A percentile compares a stretch with the other conserved stretches of the same genome.
Evolutionary conservation across 2,113 vertebrate species (phyloP).

Genomic region (Trogon melanurus): DNA sequence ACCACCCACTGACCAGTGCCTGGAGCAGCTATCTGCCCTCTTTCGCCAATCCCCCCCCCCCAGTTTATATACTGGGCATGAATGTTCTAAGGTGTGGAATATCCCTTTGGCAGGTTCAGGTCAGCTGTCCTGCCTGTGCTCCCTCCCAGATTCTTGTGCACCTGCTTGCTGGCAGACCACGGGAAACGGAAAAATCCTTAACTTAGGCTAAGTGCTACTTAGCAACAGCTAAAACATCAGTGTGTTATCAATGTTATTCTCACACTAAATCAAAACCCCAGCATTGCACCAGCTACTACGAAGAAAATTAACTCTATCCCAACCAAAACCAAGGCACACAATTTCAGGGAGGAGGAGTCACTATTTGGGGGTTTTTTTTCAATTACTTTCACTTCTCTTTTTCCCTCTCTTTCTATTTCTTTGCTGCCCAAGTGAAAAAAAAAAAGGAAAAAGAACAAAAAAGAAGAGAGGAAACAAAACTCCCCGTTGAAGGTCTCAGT

Average conservation of each 20-base stretch:
- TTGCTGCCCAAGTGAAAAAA: neutral
- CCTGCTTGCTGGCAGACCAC: too few species aligned
- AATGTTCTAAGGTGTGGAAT: too few species aligned
- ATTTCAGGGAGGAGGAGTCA: neutral
- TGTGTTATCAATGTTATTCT: too few species aligned
- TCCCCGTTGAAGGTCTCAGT: neutral
- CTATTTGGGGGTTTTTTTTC: neutral
- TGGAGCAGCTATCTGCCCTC: neutral
- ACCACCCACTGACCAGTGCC: neutral
- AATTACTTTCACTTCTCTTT: neutral
- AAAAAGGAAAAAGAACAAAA: neutral
- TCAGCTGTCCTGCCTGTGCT: too few species aligned
- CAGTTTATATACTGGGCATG: neutral
- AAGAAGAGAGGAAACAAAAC: neutral
- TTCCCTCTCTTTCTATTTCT: neutral
- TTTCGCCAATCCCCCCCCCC: too few species aligned
- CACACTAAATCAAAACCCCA: too few species aligned
- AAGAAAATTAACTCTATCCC: neutral
- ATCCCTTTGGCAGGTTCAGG: too few species aligned
- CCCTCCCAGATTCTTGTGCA: too few species aligned
- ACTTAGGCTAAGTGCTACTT: too few species aligned
- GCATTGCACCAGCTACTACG: neutral
- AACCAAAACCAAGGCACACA: neutral
- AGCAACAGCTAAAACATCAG: too few species aligned
- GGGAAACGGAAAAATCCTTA: too few species aligned